A percentile compares a stretch with the other conserved stretches of the same genome.
phyloP scores from a whole-genome alignment of 2,113 vertebrate species.

The Rana temporaria region DNA sequence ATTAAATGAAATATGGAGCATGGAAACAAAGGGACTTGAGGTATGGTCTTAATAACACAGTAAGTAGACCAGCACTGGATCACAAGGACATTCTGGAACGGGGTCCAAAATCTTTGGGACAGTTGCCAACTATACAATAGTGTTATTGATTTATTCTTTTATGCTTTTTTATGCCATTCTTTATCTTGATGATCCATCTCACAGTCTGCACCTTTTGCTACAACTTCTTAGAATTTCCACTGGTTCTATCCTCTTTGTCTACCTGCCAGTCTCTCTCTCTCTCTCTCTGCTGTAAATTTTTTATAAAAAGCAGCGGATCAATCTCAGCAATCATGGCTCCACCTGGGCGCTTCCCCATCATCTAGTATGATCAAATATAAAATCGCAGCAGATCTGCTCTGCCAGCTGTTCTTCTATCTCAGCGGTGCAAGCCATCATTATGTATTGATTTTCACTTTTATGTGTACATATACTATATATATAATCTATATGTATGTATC shows the following conservation, averaged over 20 bases:
- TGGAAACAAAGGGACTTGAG: no score
- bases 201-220: not conserved
- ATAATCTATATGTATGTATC: no score
- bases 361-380: conserved; percentile 19
- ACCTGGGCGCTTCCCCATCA: conserved; percentile 22
- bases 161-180: no score
- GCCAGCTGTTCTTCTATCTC: conserved; percentile 45
- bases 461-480: not conserved
- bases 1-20: no score
- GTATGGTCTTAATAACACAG: no score
- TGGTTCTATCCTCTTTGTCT: not conserved
- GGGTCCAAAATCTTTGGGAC: no score
- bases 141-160: no score
- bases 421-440: conserved; percentile 20
- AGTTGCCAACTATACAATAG: no score
- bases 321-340: not conserved
- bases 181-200: not conserved
- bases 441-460: conserved; percentile 31
- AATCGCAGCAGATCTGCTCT: conserved; percentile 20
- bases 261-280: conserved; percentile 5
- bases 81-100: no score
- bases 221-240: not conserved
- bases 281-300: conserved; percentile 29
- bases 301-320: conserved; percentile 23
- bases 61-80: no score